A percentile compares a stretch with the other conserved stretches of the same genome.
phyloP scores from a whole-genome alignment of 2,113 vertebrate genomes.

The Lagenorhynchus albirostris region DNA sequence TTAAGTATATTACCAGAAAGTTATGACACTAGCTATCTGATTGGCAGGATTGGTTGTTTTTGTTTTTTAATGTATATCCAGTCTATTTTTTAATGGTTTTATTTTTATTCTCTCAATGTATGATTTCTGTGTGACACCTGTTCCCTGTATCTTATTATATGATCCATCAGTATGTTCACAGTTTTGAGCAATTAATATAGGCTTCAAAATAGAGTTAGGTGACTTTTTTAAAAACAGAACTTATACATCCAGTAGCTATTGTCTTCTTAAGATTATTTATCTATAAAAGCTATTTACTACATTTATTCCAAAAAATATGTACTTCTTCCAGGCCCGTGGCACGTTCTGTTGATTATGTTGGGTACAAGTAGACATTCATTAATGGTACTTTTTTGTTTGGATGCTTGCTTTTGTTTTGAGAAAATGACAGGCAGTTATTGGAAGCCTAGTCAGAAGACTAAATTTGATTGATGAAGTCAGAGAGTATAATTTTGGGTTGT shows the following conservation, averaged over 20 bases:
- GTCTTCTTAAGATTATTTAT: constrained; percentile 1
- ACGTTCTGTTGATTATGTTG: constrained; percentile 12
- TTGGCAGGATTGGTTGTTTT: not conserved
- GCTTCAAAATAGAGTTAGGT: not conserved
- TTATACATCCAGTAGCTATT: not conserved
- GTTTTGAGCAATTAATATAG: not conserved
- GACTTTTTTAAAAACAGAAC: constrained; percentile 26
- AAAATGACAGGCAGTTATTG: not conserved
- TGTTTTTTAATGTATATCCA: not conserved
- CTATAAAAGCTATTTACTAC: not conserved
- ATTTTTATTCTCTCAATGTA: constrained; percentile 10
- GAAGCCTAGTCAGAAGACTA: not conserved
- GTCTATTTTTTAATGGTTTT: constrained; percentile 13
- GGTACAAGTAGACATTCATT: not conserved
- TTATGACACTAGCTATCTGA: not conserved
- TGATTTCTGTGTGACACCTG: not conserved
- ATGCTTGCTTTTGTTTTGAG: constrained; percentile 24
- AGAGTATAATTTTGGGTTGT: not conserved
- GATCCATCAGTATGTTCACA: not conserved
- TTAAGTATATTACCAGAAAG: not conserved
- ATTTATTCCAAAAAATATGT: not conserved
- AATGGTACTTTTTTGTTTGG: not conserved
- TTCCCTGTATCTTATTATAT: not conserved
- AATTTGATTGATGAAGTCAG: not conserved
- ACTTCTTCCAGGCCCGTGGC: not conserved